phyloP scores from a whole-genome alignment of 2,797 vertebrate species.

The Anisognathus igniventris region DNA sequence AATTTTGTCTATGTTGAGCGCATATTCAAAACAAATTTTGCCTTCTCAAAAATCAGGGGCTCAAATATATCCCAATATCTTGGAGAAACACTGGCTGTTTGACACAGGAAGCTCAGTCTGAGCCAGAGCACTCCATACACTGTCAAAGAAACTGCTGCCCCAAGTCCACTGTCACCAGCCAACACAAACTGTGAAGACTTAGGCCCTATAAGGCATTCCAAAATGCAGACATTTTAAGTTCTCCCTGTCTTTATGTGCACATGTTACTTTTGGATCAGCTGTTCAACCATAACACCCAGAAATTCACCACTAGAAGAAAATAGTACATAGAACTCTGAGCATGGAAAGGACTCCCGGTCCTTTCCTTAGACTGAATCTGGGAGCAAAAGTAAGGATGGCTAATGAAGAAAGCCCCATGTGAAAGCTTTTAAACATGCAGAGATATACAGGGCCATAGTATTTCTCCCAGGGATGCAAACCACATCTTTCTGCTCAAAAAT shows the following conservation, averaged over 20 bases:
- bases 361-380: not conserved
- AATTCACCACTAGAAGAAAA: not conserved
- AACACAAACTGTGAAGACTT: not conserved
- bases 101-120: not conserved
- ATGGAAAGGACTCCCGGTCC: not conserved
- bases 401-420: not conserved
- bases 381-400: not conserved
- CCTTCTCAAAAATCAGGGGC: not conserved
- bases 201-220: not conserved
- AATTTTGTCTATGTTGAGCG: not conserved
- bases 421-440: not conserved
- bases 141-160: not conserved
- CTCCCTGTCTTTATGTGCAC: not conserved
- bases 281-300: not conserved
- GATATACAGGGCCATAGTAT: rapidly evolving
- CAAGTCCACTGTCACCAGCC: not conserved
- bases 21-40: not conserved
- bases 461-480: not conserved
- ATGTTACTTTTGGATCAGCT: not conserved
- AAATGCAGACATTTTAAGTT: not conserved
- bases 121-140: rapidly evolving
- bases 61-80: not conserved
- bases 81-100: not conserved
- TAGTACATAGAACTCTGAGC: not conserved
- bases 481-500: not conserved